Conservation (phyloP, 2,113 vertebrate species). For the Bombycilla garrulus region DNA sequence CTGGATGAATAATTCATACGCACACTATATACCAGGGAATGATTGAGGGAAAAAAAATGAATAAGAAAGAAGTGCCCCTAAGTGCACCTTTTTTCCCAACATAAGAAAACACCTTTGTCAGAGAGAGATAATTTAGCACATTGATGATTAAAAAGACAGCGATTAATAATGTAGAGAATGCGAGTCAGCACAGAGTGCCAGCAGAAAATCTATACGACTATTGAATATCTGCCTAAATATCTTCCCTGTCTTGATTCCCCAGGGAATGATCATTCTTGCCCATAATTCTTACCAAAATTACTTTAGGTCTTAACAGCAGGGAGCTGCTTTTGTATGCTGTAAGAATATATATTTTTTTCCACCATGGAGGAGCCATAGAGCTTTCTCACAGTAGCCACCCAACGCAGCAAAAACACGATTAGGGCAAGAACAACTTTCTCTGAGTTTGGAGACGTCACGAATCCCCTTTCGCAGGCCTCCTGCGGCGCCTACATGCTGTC, state of each 20-base stretch:
- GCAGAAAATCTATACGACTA: slow-evolving; percentile 32
- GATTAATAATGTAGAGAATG: slow-evolving; percentile 34
- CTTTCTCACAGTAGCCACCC: background rate
- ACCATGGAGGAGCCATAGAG: background rate
- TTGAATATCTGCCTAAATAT: slow-evolving; percentile 36
- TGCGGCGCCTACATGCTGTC: accelerated
- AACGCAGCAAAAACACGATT: accelerated
- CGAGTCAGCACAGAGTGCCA: background rate
- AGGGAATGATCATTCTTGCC: background rate
- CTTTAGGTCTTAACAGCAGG: background rate
- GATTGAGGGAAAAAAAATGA: background rate
- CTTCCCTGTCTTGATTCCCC: background rate
- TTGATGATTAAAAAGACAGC: background rate
- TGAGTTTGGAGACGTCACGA: background rate
- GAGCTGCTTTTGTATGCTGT: background rate
- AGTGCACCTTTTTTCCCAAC: background rate
- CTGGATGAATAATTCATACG: slow-evolving; percentile 30
- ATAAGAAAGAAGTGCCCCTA: background rate
- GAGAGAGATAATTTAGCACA: background rate
- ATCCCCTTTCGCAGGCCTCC: background rate
- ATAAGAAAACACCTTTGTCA: slow-evolving; percentile 1
- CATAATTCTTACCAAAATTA: background rate
- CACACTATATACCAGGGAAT: background rate
- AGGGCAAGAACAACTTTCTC: background rate
- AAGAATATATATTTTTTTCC: background rate